A percentile compares a stretch with the other conserved stretches of the same genome.
These are phyloP conservation scores for Fragum whitleyi DNA, from an alignment of 2,888 invertebrate species.

Conservation along the genomic window DNA sequence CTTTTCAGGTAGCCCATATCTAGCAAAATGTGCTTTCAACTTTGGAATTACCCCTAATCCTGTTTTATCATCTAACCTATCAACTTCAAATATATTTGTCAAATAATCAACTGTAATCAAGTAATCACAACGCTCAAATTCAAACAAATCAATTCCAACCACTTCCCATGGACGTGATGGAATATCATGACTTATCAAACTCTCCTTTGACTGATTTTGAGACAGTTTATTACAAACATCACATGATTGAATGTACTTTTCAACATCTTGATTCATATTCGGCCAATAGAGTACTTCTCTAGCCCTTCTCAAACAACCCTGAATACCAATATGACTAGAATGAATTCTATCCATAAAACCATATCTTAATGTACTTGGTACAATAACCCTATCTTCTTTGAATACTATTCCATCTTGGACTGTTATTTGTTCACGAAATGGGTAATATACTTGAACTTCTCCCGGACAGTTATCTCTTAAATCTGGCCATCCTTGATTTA, in stretches of 20 bases:
- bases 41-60: slow-evolving; percentile 22
- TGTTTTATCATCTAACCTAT: slow-evolving; percentile 32
- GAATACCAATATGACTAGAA: slow-evolving; percentile 17
- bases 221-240: slow-evolving; percentile 18
- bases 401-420: slow-evolving; percentile 46
- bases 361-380: slow-evolving; percentile 12
- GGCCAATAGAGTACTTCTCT: slow-evolving; percentile 24
- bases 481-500: slow-evolving; percentile 4
- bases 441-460: background rate
- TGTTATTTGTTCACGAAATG: slow-evolving; percentile 45
- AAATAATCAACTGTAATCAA: slow-evolving; percentile 48
- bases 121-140: slow-evolving; percentile 39
- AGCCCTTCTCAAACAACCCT: slow-evolving; percentile 12
- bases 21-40: slow-evolving; percentile 43
- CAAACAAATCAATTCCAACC: slow-evolving; percentile 51
- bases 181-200: slow-evolving; percentile 42
- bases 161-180: slow-evolving; percentile 47
- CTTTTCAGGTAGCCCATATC: slow-evolving; percentile 35
- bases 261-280: slow-evolving; percentile 2
- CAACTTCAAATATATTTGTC: slow-evolving; percentile 48
- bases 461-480: no score
- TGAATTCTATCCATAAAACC: slow-evolving; percentile 14
- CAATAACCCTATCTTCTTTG: slow-evolving; percentile 37
- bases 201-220: slow-evolving; percentile 33
- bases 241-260: slow-evolving; percentile 12